phyloP scores from a whole-genome alignment of 1,140 invertebrate genomes.

The Aethina tumida region DNA sequence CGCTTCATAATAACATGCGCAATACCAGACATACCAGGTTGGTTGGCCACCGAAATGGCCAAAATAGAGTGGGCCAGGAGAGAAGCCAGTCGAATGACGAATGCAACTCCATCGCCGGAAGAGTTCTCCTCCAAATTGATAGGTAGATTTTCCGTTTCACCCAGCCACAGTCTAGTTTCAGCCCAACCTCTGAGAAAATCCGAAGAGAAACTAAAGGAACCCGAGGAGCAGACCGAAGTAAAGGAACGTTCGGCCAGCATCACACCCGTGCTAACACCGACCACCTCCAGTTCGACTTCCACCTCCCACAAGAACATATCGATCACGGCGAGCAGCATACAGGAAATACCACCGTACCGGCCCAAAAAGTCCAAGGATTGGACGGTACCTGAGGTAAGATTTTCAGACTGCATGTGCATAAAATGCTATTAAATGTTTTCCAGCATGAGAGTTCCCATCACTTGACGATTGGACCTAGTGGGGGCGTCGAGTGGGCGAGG shows the following conservation, averaged over 20 bases:
- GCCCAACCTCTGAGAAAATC: conserved; percentile 16
- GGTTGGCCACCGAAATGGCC: conserved; percentile 83
- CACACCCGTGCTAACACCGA: conserved; percentile 22
- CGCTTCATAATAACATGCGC: conserved; percentile 73
- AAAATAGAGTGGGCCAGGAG: conserved; percentile 72
- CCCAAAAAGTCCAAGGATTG: conserved; percentile 43
- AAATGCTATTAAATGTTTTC: conserved; percentile 5
- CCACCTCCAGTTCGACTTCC: conserved; percentile 19
- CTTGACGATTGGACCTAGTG: conserved; percentile 50
- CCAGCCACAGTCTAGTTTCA: conserved; percentile 28
- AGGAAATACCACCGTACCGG: conserved; percentile 44
- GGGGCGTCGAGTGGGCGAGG: conserved; percentile 53
- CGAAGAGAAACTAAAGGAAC: conserved; percentile 20
- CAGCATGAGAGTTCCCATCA: conserved; percentile 38
- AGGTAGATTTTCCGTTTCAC: conserved; percentile 36
- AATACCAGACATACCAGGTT: conserved; percentile 84
- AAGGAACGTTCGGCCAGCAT: conserved; percentile 13
- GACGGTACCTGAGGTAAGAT: conserved; percentile 27
- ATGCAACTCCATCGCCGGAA: conserved; percentile 30
- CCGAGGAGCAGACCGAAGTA: conserved; percentile 13
- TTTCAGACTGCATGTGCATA: no score
- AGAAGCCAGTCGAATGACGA: conserved; percentile 41
- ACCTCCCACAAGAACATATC: conserved; percentile 26
- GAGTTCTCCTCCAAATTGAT: conserved; percentile 29
- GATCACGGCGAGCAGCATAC: conserved; percentile 38